Conservation (phyloP, 2,797 vertebrate genomes). For the Rhabdophis nuchalis region DNA sequence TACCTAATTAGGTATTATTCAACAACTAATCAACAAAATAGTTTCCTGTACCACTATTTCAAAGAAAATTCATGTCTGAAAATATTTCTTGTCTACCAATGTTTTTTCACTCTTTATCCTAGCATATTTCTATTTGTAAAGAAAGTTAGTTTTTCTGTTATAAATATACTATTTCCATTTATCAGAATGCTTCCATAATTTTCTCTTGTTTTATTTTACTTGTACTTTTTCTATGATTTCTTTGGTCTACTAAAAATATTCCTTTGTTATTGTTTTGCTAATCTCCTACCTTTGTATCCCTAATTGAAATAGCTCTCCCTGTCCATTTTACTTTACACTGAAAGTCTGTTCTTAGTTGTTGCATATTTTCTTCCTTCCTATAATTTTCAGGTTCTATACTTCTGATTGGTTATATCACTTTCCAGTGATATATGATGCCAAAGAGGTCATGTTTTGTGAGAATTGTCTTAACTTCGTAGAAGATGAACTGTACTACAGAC, state of each 20-base stretch:
- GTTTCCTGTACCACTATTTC: not conserved
- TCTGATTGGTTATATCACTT: too few relatives aligned
- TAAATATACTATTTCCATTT: not conserved
- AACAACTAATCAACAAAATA: not conserved
- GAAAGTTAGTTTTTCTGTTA: not conserved
- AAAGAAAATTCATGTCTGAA: not conserved
- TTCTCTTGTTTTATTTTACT: not conserved
- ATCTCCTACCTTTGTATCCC: not conserved
- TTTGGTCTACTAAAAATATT: not conserved
- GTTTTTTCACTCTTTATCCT: not conserved
- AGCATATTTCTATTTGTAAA: not conserved
- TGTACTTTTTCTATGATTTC: not conserved
- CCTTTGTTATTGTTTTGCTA: not conserved
- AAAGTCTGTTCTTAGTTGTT: not conserved
- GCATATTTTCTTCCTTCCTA: not conserved
- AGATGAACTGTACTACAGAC: not conserved
- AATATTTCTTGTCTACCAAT: not conserved
- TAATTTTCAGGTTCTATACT: not conserved
- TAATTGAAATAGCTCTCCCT: not conserved
- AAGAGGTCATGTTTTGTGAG: too few relatives aligned
- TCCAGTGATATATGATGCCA: too few relatives aligned
- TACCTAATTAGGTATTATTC: not conserved
- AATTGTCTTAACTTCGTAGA: too few relatives aligned
- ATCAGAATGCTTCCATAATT: not conserved
- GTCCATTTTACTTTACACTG: not conserved